Percentiles rank a stretch among this genome's conserved stretches.
phyloP scores from a whole-genome alignment of 2,113 vertebrate genomes.

The Anser brachyrhynchus region DNA sequence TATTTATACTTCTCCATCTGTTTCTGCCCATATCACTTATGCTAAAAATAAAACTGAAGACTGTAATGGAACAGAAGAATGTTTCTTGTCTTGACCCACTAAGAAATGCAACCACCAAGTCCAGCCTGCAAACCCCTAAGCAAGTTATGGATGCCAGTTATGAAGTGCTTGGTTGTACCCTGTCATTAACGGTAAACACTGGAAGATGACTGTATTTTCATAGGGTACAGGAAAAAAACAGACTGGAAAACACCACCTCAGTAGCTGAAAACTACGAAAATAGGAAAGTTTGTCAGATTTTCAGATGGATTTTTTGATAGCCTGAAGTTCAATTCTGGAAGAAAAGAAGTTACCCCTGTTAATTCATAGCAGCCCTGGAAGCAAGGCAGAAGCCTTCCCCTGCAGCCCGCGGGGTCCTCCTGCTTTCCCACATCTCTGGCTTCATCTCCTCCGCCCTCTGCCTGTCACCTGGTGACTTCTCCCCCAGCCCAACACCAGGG shows the following conservation, averaged over 20 bases:
- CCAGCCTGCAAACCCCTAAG: background rate
- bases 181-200: background rate
- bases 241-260: background rate
- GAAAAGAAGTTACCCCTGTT: background rate
- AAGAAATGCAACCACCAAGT: background rate
- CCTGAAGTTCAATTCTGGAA: background rate
- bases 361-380: background rate
- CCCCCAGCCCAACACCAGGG: background rate
- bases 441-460: background rate
- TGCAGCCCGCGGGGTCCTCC: background rate
- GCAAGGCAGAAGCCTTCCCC: background rate
- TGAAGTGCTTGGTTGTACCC: background rate
- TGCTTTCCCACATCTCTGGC: background rate
- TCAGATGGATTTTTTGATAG: background rate
- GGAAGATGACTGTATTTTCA: background rate
- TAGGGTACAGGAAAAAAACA: background rate
- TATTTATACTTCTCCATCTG: background rate
- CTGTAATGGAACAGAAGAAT: background rate
- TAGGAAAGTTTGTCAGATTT: background rate
- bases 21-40: background rate
- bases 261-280: background rate
- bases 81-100: background rate
- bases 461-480: background rate
- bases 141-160: background rate
- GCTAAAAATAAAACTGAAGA: background rate